Evolutionary conservation across 2,888 invertebrate genomes (phyloP).

Genomic region (Eupithecia inturbata): DNA sequence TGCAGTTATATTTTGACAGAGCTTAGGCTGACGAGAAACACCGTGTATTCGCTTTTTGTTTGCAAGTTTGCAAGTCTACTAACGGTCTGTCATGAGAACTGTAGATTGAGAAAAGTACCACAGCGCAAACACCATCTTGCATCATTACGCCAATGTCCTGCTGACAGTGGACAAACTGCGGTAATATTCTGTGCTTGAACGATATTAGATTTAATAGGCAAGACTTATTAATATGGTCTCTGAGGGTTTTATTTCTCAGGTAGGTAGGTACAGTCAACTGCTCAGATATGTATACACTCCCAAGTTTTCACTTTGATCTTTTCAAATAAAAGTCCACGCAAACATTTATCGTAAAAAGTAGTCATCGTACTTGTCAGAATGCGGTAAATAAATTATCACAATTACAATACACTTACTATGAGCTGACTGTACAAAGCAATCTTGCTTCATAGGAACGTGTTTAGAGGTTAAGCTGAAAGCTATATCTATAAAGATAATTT

Average conservation of each 20-base stretch:
- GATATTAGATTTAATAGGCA: background rate
- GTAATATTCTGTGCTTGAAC: background rate
- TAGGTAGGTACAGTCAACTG: too few relatives aligned
- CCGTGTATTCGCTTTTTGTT: background rate
- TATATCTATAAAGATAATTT: background rate
- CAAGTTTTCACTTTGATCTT: too few relatives aligned
- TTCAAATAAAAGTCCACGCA: too few relatives aligned
- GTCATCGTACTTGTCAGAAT: too few relatives aligned
- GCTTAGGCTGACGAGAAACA: background rate
- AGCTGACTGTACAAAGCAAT: too few relatives aligned
- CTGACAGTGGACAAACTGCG: background rate
- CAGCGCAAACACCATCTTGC: too few relatives aligned
- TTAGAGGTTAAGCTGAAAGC: background rate
- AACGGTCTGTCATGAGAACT: slow-evolving; percentile 7
- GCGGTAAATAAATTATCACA: too few relatives aligned
- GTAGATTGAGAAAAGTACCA: slow-evolving; percentile 36
- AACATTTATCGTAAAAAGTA: too few relatives aligned
- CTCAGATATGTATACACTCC: too few relatives aligned
- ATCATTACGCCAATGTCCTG: slow-evolving; percentile 53
- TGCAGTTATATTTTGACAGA: background rate
- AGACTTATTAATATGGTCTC: too few relatives aligned
- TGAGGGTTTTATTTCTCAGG: background rate
- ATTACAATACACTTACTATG: too few relatives aligned
- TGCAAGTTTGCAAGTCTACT: slow-evolving; percentile 11
- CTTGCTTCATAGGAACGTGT: background rate